Base-by-base conservation (phyloP, 1,140 invertebrate genomes). In the Amphibalanus amphitrite region DNA sequence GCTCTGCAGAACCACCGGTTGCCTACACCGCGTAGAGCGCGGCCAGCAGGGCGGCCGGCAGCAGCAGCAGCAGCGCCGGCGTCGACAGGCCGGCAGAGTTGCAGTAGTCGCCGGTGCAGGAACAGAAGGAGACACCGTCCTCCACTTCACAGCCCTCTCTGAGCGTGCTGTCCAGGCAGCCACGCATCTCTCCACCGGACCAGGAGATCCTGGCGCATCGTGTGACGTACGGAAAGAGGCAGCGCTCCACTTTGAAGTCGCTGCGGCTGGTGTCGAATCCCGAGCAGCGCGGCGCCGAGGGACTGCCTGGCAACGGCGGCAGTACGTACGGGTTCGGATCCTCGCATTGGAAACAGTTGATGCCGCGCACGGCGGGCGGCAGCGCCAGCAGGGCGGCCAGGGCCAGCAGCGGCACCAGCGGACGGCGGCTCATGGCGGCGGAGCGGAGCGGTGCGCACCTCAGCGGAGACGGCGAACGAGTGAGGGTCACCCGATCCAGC, bases 31-130 rank as follows among this genome's bases (percentile, higher is more conserved):
- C n/a, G n/a, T 38, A 38, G 47, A 67, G 28, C 13, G 64, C 64
- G 72, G 26, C 30, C 64, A 38, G 29, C 47, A 70, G 67, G 29
- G 25, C 25, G 71, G 38, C 29, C 29, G 65, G 40, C 28, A 70
- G 29, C 29, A 70, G 28, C 38, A 69, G 71, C 47, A 59, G 47
- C 67, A 68, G 17, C 26, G 64, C 26, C 40, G 71, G 29, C 29
- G 47, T 20, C 47, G 47, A 3, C 47, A 59, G 6, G 17, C 47
- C 47, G 47, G 47, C 47, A 13, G 47, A 59, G 47, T 59, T 59
- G 47, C 47, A 59, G 47, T 59, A 59, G 47, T 59, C 47, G 47
- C 6, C 6, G 13, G 47, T 59, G 23, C 47, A 59, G 47, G 20
- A 3, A 23, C 47, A 59, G 13, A 59, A 20, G 10, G 47, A 17